Evolutionary conservation across 2,888 invertebrate species (phyloP).

Genomic region (Agrilus biguttatus): DNA sequence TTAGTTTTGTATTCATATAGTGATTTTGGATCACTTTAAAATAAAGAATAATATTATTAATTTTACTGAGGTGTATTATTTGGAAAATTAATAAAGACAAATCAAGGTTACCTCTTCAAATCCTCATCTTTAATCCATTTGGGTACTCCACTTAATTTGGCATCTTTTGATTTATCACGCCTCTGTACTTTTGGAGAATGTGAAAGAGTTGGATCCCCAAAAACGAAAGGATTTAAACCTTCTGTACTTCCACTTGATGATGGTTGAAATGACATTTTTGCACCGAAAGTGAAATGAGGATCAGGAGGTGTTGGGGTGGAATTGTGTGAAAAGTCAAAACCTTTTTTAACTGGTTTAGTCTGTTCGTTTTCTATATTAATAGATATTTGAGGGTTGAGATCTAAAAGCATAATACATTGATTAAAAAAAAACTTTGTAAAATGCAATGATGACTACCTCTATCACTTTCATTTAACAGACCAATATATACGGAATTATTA

Average conservation of each 20-base stretch:
- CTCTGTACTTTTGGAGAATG: slow-evolving; percentile 26
- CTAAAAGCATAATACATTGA: slow-evolving; percentile 3
- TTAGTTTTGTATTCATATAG: slow-evolving; percentile 64
- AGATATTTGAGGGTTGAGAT: slow-evolving; percentile 13
- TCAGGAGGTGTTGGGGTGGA: slow-evolving; percentile 17
- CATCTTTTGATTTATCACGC: slow-evolving; percentile 23
- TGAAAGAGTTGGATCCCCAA: slow-evolving; percentile 23
- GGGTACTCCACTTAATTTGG: slow-evolving; percentile 37
- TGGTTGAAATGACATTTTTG: slow-evolving; percentile 10
- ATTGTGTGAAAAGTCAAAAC: slow-evolving; percentile 42
- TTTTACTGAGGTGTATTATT: too few species aligned
- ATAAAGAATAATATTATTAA: too few species aligned
- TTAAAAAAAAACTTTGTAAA: not conserved
- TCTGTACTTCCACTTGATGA: slow-evolving; percentile 10
- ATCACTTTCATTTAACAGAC: slow-evolving; percentile 35
- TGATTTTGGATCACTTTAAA: slow-evolving; percentile 30
- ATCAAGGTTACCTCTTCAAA: slow-evolving; percentile 24
- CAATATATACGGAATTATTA: slow-evolving; percentile 49
- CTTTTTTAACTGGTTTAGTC: slow-evolving; percentile 28
- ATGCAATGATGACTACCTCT: slow-evolving; percentile 12
- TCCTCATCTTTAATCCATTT: slow-evolving; percentile 44
- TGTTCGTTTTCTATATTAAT: slow-evolving; percentile 10
- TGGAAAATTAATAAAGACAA: not conserved
- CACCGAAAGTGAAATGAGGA: slow-evolving; percentile 15
- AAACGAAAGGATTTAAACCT: slow-evolving; percentile 31